phyloP scores from a whole-genome alignment of 1,140 invertebrate species.

The Drosophila leontia region DNA sequence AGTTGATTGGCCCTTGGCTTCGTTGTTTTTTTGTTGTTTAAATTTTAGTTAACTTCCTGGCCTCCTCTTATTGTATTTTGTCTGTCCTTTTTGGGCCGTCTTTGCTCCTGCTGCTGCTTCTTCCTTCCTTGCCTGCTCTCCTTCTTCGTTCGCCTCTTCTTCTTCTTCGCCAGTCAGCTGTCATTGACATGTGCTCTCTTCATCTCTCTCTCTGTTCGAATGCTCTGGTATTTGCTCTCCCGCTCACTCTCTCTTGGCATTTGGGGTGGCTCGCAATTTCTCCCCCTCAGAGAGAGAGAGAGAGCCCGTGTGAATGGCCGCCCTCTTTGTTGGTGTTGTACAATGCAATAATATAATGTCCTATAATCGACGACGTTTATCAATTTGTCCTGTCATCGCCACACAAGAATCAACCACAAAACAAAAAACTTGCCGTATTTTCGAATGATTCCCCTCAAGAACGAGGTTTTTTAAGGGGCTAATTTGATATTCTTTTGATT shows the following conservation, averaged over 20 bases:
- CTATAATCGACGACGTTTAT: constrained; percentile 46
- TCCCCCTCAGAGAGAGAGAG: constrained; percentile 3
- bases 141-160: constrained; percentile 26
- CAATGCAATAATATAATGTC: constrained; percentile 53
- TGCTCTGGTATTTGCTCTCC: constrained; percentile 18
- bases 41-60: constrained; percentile 21
- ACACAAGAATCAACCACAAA: not conserved
- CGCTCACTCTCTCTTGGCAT: constrained; percentile 11
- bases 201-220: constrained; percentile 51
- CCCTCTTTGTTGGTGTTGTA: constrained; percentile 49
- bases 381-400: constrained; percentile 26
- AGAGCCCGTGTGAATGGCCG: constrained; percentile 57
- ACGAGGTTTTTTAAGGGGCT: too few species aligned
- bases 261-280: constrained; percentile 38
- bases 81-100: constrained; percentile 43
- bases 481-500: constrained; percentile 2
- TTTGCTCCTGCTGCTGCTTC: constrained; percentile 50
- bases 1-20: constrained; percentile 1
- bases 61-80: constrained; percentile 44
- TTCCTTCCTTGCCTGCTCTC: constrained; percentile 30
- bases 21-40: constrained; percentile 15
- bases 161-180: constrained; percentile 69
- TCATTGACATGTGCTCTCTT: constrained; percentile 69
- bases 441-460: not conserved
- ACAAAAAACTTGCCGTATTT: not conserved